Conservation (phyloP, 1,140 invertebrate genomes). For the Apis laboriosa region DNA sequence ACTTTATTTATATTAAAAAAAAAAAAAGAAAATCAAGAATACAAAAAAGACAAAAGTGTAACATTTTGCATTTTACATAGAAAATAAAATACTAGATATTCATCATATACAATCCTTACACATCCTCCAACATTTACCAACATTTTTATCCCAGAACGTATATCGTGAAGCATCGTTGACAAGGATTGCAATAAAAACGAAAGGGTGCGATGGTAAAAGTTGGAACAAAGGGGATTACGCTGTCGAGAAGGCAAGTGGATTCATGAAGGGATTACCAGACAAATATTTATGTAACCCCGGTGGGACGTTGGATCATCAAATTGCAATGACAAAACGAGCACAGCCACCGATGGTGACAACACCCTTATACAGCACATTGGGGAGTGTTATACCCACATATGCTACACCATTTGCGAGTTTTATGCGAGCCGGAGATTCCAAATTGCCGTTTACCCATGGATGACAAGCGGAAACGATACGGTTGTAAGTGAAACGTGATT, state of each 20-base stretch:
- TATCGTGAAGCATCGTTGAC: conserved; percentile 51
- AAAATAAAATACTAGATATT: too few relatives aligned
- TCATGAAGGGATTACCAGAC: conserved; percentile 61
- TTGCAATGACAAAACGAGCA: conserved; percentile 74
- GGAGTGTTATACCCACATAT: conserved; percentile 63
- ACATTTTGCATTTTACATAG: too few relatives aligned
- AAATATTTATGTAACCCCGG: conserved; percentile 67
- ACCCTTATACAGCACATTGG: background rate
- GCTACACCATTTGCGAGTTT: conserved; percentile 41
- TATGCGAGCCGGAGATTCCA: conserved; percentile 16
- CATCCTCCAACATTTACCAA: background rate
- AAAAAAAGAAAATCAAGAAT: too few relatives aligned
- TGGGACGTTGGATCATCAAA: conserved; percentile 72
- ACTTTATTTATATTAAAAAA: too few relatives aligned
- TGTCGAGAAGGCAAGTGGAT: conserved; percentile 60
- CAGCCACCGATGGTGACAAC: conserved; percentile 55
- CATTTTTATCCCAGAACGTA: background rate
- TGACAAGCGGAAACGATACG: background rate
- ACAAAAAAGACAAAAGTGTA: too few relatives aligned
- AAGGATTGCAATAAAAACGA: conserved; percentile 45
- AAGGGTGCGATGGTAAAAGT: conserved; percentile 44
- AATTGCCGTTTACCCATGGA: conserved; percentile 1
- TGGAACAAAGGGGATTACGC: conserved; percentile 42
- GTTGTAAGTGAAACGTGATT: conserved; percentile 43
- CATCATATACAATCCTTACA: too few relatives aligned